Evolutionary conservation across 1,140 invertebrate species (phyloP).

Genomic region (Musca domestica): DNA sequence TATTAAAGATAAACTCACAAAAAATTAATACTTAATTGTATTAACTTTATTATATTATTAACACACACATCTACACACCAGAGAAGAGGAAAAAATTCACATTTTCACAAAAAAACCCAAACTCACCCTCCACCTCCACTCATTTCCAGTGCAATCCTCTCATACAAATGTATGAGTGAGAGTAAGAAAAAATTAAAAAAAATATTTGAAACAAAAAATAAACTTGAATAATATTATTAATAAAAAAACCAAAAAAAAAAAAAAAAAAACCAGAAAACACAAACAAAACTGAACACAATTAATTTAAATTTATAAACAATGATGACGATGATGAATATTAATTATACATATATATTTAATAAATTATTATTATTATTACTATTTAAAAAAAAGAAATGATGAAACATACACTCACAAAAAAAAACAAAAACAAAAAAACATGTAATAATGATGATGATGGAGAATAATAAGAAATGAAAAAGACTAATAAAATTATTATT

Average conservation of each 20-base stretch:
- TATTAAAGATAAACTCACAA: no score
- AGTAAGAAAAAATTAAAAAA: no score
- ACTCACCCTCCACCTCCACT: background rate
- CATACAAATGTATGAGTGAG: no score
- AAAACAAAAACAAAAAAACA: conserved; percentile 9
- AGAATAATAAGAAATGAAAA: conserved; percentile 22
- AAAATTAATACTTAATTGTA: conserved; percentile 7
- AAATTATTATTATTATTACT: background rate
- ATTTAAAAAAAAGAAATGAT: background rate
- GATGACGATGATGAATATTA: background rate
- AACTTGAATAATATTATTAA: background rate
- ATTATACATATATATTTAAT: conserved; percentile 3
- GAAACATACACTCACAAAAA: background rate
- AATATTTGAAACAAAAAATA: background rate
- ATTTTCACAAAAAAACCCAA: background rate
- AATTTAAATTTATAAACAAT: conserved; percentile 1
- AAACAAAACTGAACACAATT: conserved; percentile 12
- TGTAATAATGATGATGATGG: background rate
- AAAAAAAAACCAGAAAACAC: no score
- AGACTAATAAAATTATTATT: conserved; percentile 23
- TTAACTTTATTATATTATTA: conserved; percentile 14
- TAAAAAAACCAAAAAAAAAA: background rate
- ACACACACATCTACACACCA: no score
- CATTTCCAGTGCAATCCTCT: background rate
- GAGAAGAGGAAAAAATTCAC: no score